These are phyloP conservation scores for Rhinoptilus africanus DNA, from an alignment of 2,113 vertebrate species.

Conservation along the genomic window DNA sequence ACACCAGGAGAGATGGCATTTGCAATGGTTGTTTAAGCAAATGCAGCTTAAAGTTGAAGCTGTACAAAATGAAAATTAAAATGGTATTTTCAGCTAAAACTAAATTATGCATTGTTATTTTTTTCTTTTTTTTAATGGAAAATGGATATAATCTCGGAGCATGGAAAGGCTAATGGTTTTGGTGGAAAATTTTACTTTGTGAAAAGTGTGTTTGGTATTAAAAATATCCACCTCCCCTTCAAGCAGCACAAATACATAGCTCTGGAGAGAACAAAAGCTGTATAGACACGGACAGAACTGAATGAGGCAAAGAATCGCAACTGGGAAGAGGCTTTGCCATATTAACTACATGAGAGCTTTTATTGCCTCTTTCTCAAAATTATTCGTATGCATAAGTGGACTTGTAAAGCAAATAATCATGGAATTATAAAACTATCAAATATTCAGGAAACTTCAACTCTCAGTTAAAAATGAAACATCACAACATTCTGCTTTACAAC, in stretches of 20 bases:
- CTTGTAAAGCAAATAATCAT: background rate
- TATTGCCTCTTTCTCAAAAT: background rate
- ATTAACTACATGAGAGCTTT: background rate
- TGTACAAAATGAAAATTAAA: background rate
- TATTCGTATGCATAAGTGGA: background rate
- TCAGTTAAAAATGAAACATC: background rate
- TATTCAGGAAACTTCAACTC: background rate
- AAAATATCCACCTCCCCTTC: background rate
- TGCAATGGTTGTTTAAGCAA: background rate
- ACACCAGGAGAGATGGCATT: background rate
- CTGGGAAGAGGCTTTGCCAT: background rate
- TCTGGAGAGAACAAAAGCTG: background rate
- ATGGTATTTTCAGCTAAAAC: background rate
- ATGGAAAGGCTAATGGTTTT: background rate
- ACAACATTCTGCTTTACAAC: background rate
- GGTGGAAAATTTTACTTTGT: background rate
- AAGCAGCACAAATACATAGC: background rate
- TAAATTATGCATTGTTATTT: background rate
- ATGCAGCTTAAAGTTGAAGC: background rate
- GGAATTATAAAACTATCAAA: background rate
- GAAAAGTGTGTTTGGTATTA: background rate
- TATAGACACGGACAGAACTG: background rate
- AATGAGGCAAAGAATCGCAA: fast-evolving
- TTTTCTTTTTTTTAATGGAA: background rate
- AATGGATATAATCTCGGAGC: background rate